These are phyloP conservation scores for Pycnomerus fuliginosus DNA, from an alignment of 2,888 invertebrate species.

Conservation along the genomic window DNA sequence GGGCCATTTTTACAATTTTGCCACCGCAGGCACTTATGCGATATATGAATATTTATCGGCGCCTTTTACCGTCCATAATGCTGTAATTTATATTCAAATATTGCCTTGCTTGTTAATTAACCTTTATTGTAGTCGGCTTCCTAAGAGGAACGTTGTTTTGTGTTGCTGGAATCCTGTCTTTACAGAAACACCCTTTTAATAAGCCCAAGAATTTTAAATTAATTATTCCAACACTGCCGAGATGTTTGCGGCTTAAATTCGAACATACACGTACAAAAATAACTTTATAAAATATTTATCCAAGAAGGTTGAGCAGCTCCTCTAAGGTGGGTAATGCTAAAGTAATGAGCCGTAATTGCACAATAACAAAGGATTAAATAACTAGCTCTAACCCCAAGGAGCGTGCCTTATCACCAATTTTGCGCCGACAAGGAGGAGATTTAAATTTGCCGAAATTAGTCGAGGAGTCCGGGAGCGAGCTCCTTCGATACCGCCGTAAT, in stretches of 20 bases:
- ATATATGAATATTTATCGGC: conserved; percentile 25
- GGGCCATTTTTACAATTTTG: conserved; percentile 17
- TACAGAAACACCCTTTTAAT: too few relatives aligned
- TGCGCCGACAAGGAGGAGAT: not conserved
- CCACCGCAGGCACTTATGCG: conserved; percentile 13
- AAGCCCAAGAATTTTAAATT: too few relatives aligned
- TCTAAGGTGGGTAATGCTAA: conserved; percentile 13
- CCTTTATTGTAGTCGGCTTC: conserved; percentile 22
- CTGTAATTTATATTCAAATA: conserved; percentile 24
- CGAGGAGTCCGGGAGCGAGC: not conserved
- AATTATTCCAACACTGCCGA: too few relatives aligned
- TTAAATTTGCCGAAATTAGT: not conserved
- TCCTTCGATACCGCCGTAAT: conserved; percentile 5
- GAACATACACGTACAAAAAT: too few relatives aligned
- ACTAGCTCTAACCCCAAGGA: conserved; percentile 19
- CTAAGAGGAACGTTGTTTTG: conserved; percentile 13
- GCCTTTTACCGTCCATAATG: conserved; percentile 20
- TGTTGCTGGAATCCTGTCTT: too few relatives aligned
- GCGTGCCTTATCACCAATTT: conserved; percentile 22
- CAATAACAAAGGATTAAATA: conserved; percentile 24
- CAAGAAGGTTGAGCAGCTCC: too few relatives aligned
- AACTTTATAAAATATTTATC: too few relatives aligned
- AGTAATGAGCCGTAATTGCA: conserved; percentile 15
- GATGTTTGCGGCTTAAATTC: too few relatives aligned
- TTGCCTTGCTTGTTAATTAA: conserved; percentile 24